Evolutionary conservation across 2,113 vertebrate species (phyloP).

Genomic region (Alligator mississippiensis): DNA sequence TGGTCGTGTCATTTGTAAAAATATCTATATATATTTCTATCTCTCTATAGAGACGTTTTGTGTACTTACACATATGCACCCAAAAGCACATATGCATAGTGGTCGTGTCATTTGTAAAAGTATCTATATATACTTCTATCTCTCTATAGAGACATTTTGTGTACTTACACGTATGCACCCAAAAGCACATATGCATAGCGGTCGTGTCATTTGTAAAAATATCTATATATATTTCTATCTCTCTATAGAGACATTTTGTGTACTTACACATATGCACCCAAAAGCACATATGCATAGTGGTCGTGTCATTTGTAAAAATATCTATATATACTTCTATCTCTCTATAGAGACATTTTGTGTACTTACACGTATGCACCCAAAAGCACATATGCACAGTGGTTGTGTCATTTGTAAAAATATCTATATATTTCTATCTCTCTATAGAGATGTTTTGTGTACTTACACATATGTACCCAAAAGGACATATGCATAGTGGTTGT

Average conservation of each 20-base stretch:
- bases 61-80: constrained; percentile 50
- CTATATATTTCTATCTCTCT: no score
- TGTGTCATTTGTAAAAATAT: constrained; percentile 54
- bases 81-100: constrained; percentile 37
- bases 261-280: constrained; percentile 44
- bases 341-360: constrained; percentile 10
- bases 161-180: constrained; percentile 12
- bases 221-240: not conserved
- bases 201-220: not conserved
- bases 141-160: not conserved
- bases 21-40: no score
- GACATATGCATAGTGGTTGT: not conserved
- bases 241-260: not conserved
- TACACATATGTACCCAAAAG: not conserved
- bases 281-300: constrained; percentile 42
- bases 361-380: constrained; percentile 52
- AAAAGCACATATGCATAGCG: not conserved
- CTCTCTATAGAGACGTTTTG: not conserved
- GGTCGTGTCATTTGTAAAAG: constrained; percentile 62
- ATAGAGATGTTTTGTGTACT: constrained; percentile 3
- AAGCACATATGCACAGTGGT: constrained; percentile 44
- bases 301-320: constrained; percentile 56
- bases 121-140: constrained; percentile 12
- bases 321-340: constrained; percentile 12
- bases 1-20: not conserved